Evolutionary conservation across 30 jellyfish, hydroid and myxozoan genomes (phyloP).

Genomic region (Aurelia sp.): DNA sequence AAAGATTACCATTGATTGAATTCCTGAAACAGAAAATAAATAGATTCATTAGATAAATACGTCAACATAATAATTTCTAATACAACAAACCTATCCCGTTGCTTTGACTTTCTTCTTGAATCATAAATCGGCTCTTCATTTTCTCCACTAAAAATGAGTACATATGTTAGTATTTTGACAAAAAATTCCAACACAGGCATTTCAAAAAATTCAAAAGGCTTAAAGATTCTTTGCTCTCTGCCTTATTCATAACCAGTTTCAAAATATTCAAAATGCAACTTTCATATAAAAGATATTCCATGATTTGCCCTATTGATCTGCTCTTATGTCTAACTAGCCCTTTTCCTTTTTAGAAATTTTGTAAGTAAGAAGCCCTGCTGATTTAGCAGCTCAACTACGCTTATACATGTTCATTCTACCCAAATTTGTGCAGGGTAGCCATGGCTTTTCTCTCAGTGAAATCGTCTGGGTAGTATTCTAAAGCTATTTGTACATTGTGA

Average conservation of each 20-base stretch:
- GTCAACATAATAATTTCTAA: background rate
- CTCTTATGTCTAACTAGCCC: no score
- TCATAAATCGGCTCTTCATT: slow-evolving; percentile 29
- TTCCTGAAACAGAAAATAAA: background rate
- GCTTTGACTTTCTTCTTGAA: slow-evolving; percentile 42
- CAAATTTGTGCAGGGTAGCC: no score
- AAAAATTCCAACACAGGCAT: no score
- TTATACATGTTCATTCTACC: no score
- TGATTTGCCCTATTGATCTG: no score
- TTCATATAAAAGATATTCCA: no score
- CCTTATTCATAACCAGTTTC: background rate
- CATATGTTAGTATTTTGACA: background rate
- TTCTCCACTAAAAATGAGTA: slow-evolving; percentile 3
- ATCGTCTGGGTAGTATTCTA: background rate
- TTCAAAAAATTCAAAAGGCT: background rate
- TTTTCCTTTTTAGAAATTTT: no score
- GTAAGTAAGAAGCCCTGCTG: no score
- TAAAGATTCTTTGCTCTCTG: background rate
- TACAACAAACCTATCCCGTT: slow-evolving; percentile 64
- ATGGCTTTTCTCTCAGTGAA: background rate
- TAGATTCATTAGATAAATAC: no score
- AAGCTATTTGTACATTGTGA: background rate
- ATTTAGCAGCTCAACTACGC: no score
- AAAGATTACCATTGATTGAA: no score
- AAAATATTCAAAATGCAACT: no score